A percentile compares a stretch with the other conserved stretches of the same genome.
Conservation (phyloP, 2,888 invertebrate species). For the Bedellia somnulentella region DNA sequence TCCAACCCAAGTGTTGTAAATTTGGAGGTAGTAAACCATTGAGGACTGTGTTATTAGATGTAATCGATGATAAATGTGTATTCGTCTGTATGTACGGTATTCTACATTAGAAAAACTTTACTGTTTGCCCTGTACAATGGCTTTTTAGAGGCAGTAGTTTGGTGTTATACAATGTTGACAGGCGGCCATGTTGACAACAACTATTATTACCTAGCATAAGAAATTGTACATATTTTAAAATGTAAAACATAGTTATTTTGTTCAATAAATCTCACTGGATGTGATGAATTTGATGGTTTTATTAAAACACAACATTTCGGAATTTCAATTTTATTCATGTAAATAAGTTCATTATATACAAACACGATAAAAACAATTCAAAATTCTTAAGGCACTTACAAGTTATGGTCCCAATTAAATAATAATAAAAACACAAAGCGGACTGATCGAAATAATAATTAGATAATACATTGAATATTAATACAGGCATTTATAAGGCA, state of each 20-base stretch:
- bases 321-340: constrained; percentile 22
- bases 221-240: constrained; percentile 54
- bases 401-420: constrained; percentile 39
- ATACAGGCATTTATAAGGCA: too few relatives aligned
- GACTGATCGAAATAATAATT: too few relatives aligned
- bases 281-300: not conserved
- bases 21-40: too few relatives aligned
- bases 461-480: too few relatives aligned
- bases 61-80: too few relatives aligned
- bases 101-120: constrained; percentile 24
- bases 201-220: constrained; percentile 28
- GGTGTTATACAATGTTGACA: too few relatives aligned
- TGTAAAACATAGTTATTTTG: constrained; percentile 48
- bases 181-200: constrained; percentile 53
- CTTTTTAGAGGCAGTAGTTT: too few relatives aligned
- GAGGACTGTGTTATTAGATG: constrained; percentile 51
- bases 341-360: constrained; percentile 36
- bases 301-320: constrained; percentile 10
- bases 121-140: too few relatives aligned
- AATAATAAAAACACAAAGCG: constrained; percentile 1
- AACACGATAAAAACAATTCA: constrained; percentile 15
- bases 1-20: too few relatives aligned
- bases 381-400: constrained; percentile 42
- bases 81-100: constrained; percentile 15
- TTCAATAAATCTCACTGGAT: constrained; percentile 33